Evolutionary conservation across 2,113 vertebrate species (phyloP).

Genomic region (Halcyon malimbica): DNA sequence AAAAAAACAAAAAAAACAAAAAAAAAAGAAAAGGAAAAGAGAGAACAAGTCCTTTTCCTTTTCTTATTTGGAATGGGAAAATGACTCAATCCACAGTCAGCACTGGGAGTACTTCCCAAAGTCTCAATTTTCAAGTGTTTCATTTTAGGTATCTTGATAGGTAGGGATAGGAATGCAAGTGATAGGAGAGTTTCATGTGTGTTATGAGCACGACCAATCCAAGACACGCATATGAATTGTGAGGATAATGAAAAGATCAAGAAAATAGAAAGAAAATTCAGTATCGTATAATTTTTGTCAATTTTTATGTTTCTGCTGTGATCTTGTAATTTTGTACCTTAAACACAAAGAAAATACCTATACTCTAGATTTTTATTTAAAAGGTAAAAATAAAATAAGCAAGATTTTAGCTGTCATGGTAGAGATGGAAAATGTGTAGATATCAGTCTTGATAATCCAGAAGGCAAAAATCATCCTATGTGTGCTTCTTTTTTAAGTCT

Average conservation of each 20-base stretch:
- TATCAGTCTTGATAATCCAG: neutral
- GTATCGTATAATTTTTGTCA: neutral
- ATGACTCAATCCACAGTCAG: neutral
- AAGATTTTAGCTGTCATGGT: neutral
- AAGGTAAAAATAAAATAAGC: neutral
- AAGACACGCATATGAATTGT: neutral
- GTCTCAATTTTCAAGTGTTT: neutral
- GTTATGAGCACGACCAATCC: neutral
- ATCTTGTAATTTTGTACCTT: neutral
- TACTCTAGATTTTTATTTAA: neutral
- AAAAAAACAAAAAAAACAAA: neutral
- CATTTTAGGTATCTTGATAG: neutral
- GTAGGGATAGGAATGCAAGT: neutral
- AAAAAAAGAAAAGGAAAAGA: neutral
- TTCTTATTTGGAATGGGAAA: neutral
- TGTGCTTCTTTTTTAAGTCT: neutral
- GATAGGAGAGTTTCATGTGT: neutral
- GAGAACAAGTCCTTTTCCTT: fast-evolving
- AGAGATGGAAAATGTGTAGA: neutral
- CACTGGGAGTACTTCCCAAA: neutral
- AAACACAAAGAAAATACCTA: neutral
- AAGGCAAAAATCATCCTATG: neutral
- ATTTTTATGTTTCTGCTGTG: neutral
- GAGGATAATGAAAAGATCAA: neutral
- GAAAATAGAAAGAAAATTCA: neutral